Conservation (phyloP, 2,888 invertebrate species). For the Noctua janthina region DNA sequence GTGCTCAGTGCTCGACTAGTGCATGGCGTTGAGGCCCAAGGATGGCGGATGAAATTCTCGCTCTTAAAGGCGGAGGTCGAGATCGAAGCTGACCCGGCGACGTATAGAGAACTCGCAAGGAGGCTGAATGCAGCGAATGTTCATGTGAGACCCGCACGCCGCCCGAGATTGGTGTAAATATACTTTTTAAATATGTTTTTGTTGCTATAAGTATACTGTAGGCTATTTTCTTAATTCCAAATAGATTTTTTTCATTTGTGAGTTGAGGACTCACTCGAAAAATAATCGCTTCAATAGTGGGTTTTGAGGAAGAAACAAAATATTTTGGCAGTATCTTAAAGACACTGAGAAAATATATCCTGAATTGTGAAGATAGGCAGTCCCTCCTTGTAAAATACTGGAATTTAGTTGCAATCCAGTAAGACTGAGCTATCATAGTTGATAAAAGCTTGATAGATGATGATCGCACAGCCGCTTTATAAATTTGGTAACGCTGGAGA, state of each 20-base stretch:
- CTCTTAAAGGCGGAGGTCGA: slow-evolving; percentile 86
- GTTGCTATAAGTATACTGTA: background rate
- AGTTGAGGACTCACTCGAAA: background rate
- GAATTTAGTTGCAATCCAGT: background rate
- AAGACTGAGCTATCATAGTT: too few relatives aligned
- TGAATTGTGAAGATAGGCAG: background rate
- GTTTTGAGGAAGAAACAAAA: background rate
- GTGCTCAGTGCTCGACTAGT: slow-evolving; percentile 83
- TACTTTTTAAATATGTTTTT: slow-evolving; percentile 63
- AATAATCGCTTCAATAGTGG: background rate
- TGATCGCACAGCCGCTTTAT: too few relatives aligned
- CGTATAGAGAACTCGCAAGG: slow-evolving; percentile 83
- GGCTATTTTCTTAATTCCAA: background rate
- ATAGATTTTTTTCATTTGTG: background rate
- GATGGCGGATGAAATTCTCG: slow-evolving; percentile 88
- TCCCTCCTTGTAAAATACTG: background rate
- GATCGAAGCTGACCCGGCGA: slow-evolving; percentile 84
- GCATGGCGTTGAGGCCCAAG: slow-evolving; percentile 85
- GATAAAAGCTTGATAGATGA: background rate
- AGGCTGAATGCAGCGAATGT: slow-evolving; percentile 84
- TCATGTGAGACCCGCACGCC: slow-evolving; percentile 81
- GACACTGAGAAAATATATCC: background rate
- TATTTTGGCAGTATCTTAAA: background rate
- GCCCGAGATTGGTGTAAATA: slow-evolving; percentile 83
- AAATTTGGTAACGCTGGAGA: background rate